Conservation (phyloP, 1,140 invertebrate genomes). For the Probaryconus sp. region DNA sequence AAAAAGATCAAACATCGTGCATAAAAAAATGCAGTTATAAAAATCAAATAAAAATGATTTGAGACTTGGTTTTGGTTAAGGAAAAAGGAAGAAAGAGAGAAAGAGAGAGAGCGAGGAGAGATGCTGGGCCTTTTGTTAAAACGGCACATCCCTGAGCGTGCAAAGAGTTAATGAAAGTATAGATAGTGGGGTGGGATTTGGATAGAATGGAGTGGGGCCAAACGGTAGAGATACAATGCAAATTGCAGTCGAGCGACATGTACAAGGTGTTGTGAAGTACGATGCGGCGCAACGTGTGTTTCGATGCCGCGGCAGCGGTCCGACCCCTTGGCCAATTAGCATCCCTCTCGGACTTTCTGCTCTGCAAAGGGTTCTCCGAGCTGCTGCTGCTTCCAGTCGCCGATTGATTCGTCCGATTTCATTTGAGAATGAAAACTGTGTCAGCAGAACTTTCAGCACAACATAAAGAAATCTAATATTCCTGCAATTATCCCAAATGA, state of each 20-base stretch:
- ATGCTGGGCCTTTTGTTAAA: too few relatives aligned
- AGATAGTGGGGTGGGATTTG: too few relatives aligned
- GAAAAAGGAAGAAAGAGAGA: too few relatives aligned
- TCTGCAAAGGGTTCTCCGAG: constrained; percentile 24
- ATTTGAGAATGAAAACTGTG: constrained; percentile 35
- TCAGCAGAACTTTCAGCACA: constrained; percentile 29
- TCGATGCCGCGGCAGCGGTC: constrained; percentile 19
- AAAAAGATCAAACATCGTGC: too few relatives aligned
- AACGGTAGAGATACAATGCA: constrained; percentile 33
- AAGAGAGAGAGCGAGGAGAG: too few relatives aligned
- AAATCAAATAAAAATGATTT: too few relatives aligned
- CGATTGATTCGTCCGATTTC: constrained; percentile 51
- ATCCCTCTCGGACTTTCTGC: constrained; percentile 18
- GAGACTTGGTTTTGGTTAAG: too few relatives aligned
- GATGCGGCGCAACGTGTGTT: constrained; percentile 30
- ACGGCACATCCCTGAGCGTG: too few relatives aligned
- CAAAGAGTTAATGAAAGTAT: too few relatives aligned
- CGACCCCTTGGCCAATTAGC: constrained; percentile 51
- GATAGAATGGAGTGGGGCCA: constrained; percentile 5
- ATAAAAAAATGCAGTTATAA: too few relatives aligned
- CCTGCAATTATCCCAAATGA: too few relatives aligned
- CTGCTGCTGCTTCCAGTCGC: constrained; percentile 1
- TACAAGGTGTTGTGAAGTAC: constrained; percentile 59
- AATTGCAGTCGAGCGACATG: constrained; percentile 63
- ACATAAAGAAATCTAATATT: too few relatives aligned